Percentiles rank a stretch among this genome's conserved stretches.
Conservation (phyloP, 2,888 invertebrate species). For the Epinotia bilunana region DNA sequence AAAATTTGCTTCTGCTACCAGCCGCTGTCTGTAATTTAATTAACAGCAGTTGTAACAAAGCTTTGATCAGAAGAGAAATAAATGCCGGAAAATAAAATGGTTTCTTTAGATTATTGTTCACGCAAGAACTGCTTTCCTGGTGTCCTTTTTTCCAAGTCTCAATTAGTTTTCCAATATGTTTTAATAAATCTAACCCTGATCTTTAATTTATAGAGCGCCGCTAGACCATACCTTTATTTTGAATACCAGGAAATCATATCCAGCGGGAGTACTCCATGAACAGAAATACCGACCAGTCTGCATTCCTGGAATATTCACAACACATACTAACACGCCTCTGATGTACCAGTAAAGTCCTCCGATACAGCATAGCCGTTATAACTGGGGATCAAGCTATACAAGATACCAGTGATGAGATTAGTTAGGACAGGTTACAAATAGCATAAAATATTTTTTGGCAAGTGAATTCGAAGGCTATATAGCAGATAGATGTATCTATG, state of each 20-base stretch:
- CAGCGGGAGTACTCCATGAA: neutral
- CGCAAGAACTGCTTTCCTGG: too few relatives aligned
- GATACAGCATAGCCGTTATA: neutral
- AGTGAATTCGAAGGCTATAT: neutral
- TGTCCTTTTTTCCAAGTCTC: too few relatives aligned
- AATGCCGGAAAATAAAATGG: too few relatives aligned
- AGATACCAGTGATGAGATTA: neutral
- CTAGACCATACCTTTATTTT: conserved; percentile 7
- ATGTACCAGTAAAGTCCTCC: neutral
- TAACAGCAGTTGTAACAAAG: too few relatives aligned
- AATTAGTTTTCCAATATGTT: too few relatives aligned
- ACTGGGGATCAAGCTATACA: neutral
- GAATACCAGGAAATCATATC: conserved; percentile 8
- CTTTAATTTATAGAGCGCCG: neutral
- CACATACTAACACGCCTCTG: neutral
- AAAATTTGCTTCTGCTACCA: too few relatives aligned
- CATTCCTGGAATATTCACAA: conserved; percentile 5
- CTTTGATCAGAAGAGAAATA: too few relatives aligned
- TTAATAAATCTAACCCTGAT: neutral
- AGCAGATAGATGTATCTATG: too few relatives aligned
- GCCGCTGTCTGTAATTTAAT: too few relatives aligned
- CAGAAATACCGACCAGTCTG: conserved; percentile 29
- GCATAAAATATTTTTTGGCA: conserved; percentile 16
- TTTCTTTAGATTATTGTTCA: too few relatives aligned
- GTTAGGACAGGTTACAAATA: neutral